Base-by-base conservation (phyloP, 2,888 invertebrate species). In the Scaptomyza parva region DNA sequence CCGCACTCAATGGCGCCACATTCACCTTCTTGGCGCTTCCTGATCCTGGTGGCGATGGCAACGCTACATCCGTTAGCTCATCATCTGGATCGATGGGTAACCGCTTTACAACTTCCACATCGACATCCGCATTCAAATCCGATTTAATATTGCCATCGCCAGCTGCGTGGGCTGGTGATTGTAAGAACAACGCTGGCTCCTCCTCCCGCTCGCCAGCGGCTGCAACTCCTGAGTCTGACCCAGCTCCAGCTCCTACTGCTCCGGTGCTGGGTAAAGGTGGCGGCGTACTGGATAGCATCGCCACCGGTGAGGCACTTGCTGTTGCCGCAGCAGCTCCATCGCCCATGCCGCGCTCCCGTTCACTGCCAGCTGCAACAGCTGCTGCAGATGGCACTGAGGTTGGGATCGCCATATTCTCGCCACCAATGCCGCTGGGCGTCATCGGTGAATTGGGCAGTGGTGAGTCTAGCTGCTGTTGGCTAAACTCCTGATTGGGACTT, bases 401-500 rank as follows among this genome's bases (percentile, higher is more conserved):
- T 6, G 58, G 17, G 5, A 37, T 28, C 3, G 22, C 1, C 11
- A 30, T 48, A 1, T 17, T 20, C 12, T 73, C 55, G 41, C 50
- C 50, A 5, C 30, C 45, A 40, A 11, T 18, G 45, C 28, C 45
- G 28, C 28, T 60, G 7, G 89, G 82, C 26, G 88, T 83, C 65
- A 79, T 70, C 14, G 90, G 89, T 14, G 89, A 89, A 24, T 78
- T 83, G 51, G 85, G 86, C 61, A 83, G 33, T 9, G 76, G 77
- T 0, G 90, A 89, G 33, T 89, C 89, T 1, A 88, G 64, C 44
- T 87, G 88, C 52, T 90, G 90, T 51, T 89, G 90, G 61, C 76
- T 89, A 55, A 90, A 90, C 65, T 90, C 91, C 80, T 92, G 91
- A 51, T 91, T 90, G 0, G 92, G 91, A 65, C 91, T 92, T 70